phyloP scores from a whole-genome alignment of 1,140 invertebrate species.

The Pristionchus pacificus region DNA sequence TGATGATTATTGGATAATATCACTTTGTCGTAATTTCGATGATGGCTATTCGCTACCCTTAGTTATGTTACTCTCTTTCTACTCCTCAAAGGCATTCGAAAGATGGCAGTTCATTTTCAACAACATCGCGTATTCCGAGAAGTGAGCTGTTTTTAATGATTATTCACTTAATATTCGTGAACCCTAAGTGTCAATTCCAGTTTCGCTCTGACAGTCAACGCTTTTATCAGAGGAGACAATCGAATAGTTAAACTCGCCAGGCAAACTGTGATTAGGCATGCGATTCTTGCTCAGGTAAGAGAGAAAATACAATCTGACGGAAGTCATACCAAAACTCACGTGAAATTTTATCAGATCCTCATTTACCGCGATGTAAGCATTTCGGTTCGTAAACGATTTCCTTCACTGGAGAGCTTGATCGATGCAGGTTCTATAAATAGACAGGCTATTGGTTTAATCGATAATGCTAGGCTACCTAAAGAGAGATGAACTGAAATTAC shows the following conservation, averaged over 20 bases:
- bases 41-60: neutral
- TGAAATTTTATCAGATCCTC: no score
- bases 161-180: neutral
- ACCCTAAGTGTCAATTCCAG: no score
- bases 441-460: neutral
- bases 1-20: no score
- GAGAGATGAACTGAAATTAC: neutral
- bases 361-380: neutral
- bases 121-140: neutral
- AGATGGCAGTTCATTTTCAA: neutral
- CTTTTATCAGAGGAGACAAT: neutral
- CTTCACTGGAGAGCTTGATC: neutral
- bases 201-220: neutral
- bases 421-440: neutral
- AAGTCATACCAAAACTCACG: neutral
- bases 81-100: neutral
- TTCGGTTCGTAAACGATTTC: neutral
- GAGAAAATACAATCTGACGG: neutral
- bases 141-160: neutral
- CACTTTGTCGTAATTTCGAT: no score
- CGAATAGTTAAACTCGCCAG: neutral
- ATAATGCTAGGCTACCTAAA: neutral
- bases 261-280: neutral
- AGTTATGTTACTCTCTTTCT: neutral
- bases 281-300: neutral